Evolutionary conservation across 1,140 invertebrate genomes (phyloP), one percentile per base, ranked within the genome.

Genomic region (Phthorimaea operculella): DNA sequence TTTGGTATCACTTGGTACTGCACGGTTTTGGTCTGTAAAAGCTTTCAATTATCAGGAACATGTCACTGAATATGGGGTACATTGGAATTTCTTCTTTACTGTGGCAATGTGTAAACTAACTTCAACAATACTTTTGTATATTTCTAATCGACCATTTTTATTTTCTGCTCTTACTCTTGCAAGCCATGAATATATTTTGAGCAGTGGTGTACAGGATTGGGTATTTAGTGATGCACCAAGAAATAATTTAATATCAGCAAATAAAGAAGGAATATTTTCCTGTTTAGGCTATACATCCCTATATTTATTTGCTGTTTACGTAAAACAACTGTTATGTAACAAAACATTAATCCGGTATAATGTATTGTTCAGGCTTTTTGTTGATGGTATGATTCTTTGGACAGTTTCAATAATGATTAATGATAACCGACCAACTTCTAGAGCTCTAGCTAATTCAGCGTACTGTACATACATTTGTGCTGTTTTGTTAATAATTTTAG

Each of bases 21-120:
- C 86, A 0, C 87, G 97, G 67, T 90, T 88, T 57, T 28, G 91
- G 1, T 76, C 89, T n/a, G 83, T 92, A 10, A 89, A 90, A 70
- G 68, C 87, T 56, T 76, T 91, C 3, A 88, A 93, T 55, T 99
- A 99, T 81, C 92, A 96, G 54, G 91, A 93, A 70, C 93, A 96
- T 79, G 88, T 94, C 0, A 89, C 91, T 6, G 98, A 99, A 75
- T 99, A 99, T 87, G 98, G 97, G 3, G 87, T 93, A 5, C 96
- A 98, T 84, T 98, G 97, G 95, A 99, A 99, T 80, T 99, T 99
- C 76, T 99, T 98, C 74, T 91, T 98, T 56, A 98, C 96, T 1
- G 77, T 99, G 36, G 94, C 93, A 18, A 83, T 92, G 45, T 91
- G 95, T 5, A 96, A 95, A 88, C 72, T 96, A 0, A 69, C 94